Evolutionary conservation across 1,140 invertebrate species (phyloP).

Genomic region (Drosophila miranda): DNA sequence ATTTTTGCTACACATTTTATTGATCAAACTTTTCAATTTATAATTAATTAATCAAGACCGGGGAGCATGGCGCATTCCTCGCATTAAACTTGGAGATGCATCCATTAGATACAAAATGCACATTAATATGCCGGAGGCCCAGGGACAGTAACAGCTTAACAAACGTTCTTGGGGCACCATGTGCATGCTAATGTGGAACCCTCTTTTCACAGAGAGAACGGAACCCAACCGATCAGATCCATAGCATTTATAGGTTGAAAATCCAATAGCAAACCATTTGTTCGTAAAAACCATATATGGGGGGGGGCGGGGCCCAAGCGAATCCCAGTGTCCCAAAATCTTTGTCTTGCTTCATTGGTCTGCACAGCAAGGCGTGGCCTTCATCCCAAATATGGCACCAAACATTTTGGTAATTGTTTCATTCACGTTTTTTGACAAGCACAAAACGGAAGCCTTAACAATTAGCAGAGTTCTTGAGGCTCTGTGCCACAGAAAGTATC

Average conservation of each 20-base stretch:
- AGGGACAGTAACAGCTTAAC: conserved; percentile 34
- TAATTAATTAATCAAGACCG: conserved; percentile 71
- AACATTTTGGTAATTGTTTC: conserved; percentile 72
- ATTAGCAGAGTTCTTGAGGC: conserved; percentile 54
- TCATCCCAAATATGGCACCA: conserved; percentile 55
- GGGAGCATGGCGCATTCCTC: conserved; percentile 37
- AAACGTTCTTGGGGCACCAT: conserved; percentile 27
- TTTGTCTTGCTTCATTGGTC: conserved; percentile 62
- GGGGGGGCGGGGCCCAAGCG: conserved; percentile 35
- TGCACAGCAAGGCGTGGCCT: conserved; percentile 40
- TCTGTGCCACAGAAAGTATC: conserved; percentile 6
- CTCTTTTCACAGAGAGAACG: not conserved
- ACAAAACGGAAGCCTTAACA: conserved; percentile 66
- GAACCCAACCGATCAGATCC: not conserved
- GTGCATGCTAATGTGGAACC: conserved; percentile 49
- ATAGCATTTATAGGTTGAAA: not conserved
- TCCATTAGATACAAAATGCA: conserved; percentile 30
- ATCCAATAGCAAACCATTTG: conserved; percentile 45
- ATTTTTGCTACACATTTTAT: conserved; percentile 57
- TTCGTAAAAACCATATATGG: conserved; percentile 51
- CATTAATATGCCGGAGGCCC: conserved; percentile 35
- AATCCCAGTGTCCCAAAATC: conserved; percentile 39
- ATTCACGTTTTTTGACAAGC: conserved; percentile 14
- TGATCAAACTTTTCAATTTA: conserved; percentile 76
- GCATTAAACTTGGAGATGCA: conserved; percentile 25